Conservation (phyloP, 2,113 vertebrate genomes). For the Paracyprichromis sp. region DNA sequence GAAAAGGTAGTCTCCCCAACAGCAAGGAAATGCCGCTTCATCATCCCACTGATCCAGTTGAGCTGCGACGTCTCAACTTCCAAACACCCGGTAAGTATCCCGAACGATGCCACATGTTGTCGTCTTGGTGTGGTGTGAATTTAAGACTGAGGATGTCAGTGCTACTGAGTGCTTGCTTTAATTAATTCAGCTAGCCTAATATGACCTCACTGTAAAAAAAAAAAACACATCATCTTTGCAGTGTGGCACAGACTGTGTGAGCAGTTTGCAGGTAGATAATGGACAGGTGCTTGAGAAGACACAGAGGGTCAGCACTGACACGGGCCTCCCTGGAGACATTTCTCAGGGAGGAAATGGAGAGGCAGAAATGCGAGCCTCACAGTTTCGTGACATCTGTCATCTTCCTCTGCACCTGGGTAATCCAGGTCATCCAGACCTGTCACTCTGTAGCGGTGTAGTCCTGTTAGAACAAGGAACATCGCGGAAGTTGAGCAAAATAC, state of each 20-base stretch:
- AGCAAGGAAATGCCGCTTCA: conserved; percentile 93
- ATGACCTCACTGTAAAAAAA: background rate
- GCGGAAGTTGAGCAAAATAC: background rate
- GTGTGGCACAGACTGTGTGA: background rate
- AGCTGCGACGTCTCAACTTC: conserved; percentile 95
- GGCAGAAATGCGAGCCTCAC: conserved; percentile 38
- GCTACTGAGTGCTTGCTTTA: background rate
- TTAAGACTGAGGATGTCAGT: background rate
- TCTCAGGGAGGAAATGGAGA: conserved; percentile 16
- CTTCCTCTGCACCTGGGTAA: conserved; percentile 30
- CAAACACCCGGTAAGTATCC: conserved; percentile 90
- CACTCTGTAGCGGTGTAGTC: background rate
- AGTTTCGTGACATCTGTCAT: conserved; percentile 45
- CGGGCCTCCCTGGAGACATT: conserved; percentile 22
- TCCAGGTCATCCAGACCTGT: conserved; percentile 33
- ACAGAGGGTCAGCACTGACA: conserved; percentile 30
- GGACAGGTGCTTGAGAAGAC: conserved; percentile 34
- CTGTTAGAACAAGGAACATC: background rate
- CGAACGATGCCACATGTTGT: background rate
- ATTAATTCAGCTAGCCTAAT: background rate
- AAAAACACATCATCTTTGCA: background rate
- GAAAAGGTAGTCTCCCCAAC: conserved; percentile 95
- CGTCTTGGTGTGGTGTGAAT: background rate
- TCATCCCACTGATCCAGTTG: conserved; percentile 94
- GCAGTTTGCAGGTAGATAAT: conserved; percentile 1